Evolutionary conservation across 2,888 invertebrate genomes (phyloP), one percentile per base, ranked within the genome.

Genomic region (Neocrepidodera transversa): DNA sequence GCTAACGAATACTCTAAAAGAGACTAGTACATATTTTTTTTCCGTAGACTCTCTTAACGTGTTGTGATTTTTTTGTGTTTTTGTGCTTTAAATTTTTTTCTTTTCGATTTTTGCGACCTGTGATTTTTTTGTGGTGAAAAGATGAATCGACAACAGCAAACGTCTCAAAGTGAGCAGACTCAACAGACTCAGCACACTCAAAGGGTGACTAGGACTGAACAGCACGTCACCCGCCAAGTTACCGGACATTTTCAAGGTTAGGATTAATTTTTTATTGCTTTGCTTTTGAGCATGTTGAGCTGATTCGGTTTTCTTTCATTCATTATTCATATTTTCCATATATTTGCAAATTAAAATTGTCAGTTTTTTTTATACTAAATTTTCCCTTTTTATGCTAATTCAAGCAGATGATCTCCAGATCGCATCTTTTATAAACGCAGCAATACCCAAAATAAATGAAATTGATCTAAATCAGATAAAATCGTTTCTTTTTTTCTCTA

Each of bases 141-240:
- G 81, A 91, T 91, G 91, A 88, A 89, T 86, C 89, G 89, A 84
- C 89, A 89, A 84, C 85, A 84, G 77, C 83, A 85, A 77, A 68
- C 68, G 73, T 69, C 71, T 51, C 67, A 71, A 62, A 73, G 70
- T 65, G 82, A 83, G 66, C 82, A 82, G 66, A 78, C 79, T 47
- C 82, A 82, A 57, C 77, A 78, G 50, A 76, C 74, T 58, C 80
- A 79, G 67, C 80, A 80, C 69, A 82, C 85, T 38, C 83, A 86
- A 77, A 82, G 84, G 78, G 83, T 86, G 76, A 86, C 85, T 78
- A 83, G 87, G 78, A 89, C 89, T 71, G 91, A 91, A 82, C 89
- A 89, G 80, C 90, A 88, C 79, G 87, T 89, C 82, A 89, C 89
- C 72, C 84, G 89, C 77, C 91, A 92, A 82, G 85, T 89, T 82